Percentiles rank a stretch among this genome's conserved stretches.
These are phyloP conservation scores for Bufo gargarizans DNA, from an alignment of 2,113 vertebrate species.

Conservation along the genomic window DNA sequence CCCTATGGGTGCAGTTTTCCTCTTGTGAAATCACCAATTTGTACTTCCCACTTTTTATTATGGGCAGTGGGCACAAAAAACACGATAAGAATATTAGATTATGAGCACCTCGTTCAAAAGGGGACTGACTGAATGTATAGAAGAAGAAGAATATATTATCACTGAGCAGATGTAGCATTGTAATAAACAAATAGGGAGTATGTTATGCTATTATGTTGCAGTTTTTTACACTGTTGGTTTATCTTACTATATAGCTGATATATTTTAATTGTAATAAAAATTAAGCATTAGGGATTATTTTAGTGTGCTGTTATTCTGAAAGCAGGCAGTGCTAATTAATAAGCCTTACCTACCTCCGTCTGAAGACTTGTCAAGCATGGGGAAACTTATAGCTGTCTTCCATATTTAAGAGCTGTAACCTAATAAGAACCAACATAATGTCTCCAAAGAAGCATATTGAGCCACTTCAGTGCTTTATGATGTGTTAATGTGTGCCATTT, in stretches of 20 bases:
- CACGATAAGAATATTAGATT: too few species aligned
- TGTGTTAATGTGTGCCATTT: conserved; percentile 65
- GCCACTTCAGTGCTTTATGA: conserved; percentile 56
- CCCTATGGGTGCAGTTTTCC: too few species aligned
- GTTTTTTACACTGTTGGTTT: not conserved
- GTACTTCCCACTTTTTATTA: too few species aligned
- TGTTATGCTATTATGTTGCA: not conserved
- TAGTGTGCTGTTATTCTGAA: conserved; percentile 10
- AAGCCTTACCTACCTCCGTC: too few species aligned
- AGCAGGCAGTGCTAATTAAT: not conserved
- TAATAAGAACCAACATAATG: conserved; percentile 36
- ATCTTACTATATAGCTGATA: not conserved
- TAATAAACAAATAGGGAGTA: not conserved
- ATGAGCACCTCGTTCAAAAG: too few species aligned
- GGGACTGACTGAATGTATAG: not conserved
- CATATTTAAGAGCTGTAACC: conserved; percentile 50
- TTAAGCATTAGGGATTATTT: not conserved
- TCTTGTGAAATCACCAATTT: too few species aligned
- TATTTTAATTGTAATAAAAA: conserved; percentile 4
- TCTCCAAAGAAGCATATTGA: conserved; percentile 57
- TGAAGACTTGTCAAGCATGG: conserved; percentile 42
- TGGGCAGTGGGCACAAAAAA: too few species aligned
- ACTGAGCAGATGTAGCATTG: not conserved
- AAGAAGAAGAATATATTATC: not conserved
- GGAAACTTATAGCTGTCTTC: conserved; percentile 25